Percentiles rank a stretch among this genome's conserved stretches.
Evolutionary conservation across 2,113 vertebrate species (phyloP).

Genomic region (Pollimyrus isidori): DNA sequence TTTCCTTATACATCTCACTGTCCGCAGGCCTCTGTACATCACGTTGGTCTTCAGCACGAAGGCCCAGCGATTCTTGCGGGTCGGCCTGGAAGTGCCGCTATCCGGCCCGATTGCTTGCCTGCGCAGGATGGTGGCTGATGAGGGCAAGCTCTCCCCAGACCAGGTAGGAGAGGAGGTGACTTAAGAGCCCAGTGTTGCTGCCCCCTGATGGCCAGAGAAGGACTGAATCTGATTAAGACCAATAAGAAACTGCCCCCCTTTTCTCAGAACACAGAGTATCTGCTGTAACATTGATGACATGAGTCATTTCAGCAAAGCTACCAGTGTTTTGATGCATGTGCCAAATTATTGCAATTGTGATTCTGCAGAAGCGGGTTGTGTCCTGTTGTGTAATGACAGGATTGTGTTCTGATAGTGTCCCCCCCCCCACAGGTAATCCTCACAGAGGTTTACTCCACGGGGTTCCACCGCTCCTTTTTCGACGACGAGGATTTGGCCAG

Average conservation of each 20-base stretch:
- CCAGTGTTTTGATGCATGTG: not conserved
- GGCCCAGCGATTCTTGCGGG: slow-evolving; percentile 69
- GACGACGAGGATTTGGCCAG: slow-evolving; percentile 75
- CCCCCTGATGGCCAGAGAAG: not conserved
- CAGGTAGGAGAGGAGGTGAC: slow-evolving; percentile 60
- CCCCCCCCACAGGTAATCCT: slow-evolving; percentile 72
- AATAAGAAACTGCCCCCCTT: not conserved
- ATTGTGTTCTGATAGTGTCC: not conserved
- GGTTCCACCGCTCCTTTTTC: slow-evolving; percentile 77
- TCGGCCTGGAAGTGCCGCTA: slow-evolving; percentile 82
- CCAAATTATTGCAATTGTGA: not conserved
- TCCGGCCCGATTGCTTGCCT: slow-evolving; percentile 69
- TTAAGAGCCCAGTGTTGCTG: not conserved
- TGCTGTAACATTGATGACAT: not conserved
- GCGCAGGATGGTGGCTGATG: slow-evolving; percentile 75
- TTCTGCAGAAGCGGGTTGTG: not conserved
- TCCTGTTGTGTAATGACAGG: not conserved
- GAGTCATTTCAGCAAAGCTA: not conserved
- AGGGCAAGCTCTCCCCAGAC: slow-evolving; percentile 66
- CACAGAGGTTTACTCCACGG: slow-evolving; percentile 71
- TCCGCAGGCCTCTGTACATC: slow-evolving; percentile 71
- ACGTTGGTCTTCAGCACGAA: slow-evolving; percentile 76
- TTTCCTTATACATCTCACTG: too few relatives aligned
- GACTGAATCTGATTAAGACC: not conserved
- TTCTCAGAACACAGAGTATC: not conserved